Percentiles rank a stretch among this genome's conserved stretches.
Evolutionary conservation across 2,888 invertebrate genomes (phyloP).

Genomic region (Elegia similella): DNA sequence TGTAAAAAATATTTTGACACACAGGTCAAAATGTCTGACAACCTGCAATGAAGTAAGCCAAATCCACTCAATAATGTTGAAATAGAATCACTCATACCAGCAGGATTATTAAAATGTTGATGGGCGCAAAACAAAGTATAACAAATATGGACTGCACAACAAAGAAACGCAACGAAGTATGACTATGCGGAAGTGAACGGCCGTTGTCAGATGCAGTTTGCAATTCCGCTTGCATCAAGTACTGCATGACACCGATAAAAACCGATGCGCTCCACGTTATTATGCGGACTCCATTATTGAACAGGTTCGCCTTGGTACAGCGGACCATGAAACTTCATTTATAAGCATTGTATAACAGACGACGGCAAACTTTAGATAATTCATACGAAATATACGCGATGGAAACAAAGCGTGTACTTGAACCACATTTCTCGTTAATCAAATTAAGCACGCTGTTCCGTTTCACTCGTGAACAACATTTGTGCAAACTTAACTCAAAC

Average conservation of each 20-base stretch:
- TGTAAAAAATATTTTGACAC: too few species aligned
- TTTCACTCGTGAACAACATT: neutral
- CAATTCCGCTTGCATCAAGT: constrained; percentile 45
- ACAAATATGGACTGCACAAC: neutral
- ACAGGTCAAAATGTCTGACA: too few species aligned
- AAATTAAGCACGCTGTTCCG: neutral
- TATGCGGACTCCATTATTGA: constrained; percentile 49
- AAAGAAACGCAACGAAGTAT: constrained; percentile 3
- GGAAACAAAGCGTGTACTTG: constrained; percentile 1
- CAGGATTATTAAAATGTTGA: too few species aligned
- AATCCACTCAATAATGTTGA: too few species aligned
- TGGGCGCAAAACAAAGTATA: neutral
- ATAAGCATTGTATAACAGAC: constrained; percentile 43
- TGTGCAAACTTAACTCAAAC: neutral
- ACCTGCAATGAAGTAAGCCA: too few species aligned
- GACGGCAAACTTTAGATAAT: constrained; percentile 30
- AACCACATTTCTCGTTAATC: constrained; percentile 14
- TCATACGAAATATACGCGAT: constrained; percentile 4
- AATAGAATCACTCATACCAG: too few species aligned
- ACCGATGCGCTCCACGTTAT: constrained; percentile 46
- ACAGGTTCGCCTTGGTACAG: constrained; percentile 49
- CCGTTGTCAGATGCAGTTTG: constrained; percentile 57
- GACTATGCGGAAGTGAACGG: constrained; percentile 52
- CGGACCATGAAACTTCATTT: constrained; percentile 39
- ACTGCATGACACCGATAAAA: constrained; percentile 47